phyloP scores from a whole-genome alignment of 2,888 invertebrate species.

The Monochamus alternatus region DNA sequence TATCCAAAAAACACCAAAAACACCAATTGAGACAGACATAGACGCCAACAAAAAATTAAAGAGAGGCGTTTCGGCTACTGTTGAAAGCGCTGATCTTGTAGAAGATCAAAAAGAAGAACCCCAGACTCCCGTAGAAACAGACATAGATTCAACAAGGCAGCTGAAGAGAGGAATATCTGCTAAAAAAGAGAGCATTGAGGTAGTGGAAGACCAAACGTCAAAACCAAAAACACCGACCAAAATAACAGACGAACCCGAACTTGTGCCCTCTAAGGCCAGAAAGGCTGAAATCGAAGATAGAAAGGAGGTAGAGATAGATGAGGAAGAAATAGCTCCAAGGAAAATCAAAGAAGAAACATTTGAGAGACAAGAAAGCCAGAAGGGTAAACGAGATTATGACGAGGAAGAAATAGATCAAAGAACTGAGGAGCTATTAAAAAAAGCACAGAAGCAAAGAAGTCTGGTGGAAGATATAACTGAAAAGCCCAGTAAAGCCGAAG shows the following conservation, averaged over 20 bases:
- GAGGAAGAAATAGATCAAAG: constrained; percentile 75
- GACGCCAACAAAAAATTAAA: constrained; percentile 12
- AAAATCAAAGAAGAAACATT: constrained; percentile 52
- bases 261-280: constrained; percentile 66
- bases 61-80: constrained; percentile 15
- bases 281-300: constrained; percentile 59
- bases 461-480: constrained; percentile 80
- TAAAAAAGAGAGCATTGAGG: constrained; percentile 53
- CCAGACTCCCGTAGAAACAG: constrained; percentile 52
- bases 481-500: constrained; percentile 62
- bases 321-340: constrained; percentile 38
- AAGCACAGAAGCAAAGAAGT: constrained; percentile 80
- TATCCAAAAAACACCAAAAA: constrained; percentile 25
- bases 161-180: constrained; percentile 63
- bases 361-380: constrained; percentile 58
- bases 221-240: constrained; percentile 36
- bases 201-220: constrained; percentile 42
- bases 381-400: constrained; percentile 68
- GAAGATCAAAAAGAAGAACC: constrained; percentile 43
- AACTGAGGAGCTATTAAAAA: constrained; percentile 77
- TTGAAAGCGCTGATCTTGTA: constrained; percentile 24
- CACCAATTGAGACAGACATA: constrained; percentile 15
- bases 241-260: constrained; percentile 66
- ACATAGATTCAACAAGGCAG: constrained; percentile 56
- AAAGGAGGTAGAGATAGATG: constrained; percentile 51